Evolutionary conservation across 2,113 vertebrate species (phyloP), one percentile per base, ranked within the genome.

Genomic region (Deroptyus accipitrinus): DNA sequence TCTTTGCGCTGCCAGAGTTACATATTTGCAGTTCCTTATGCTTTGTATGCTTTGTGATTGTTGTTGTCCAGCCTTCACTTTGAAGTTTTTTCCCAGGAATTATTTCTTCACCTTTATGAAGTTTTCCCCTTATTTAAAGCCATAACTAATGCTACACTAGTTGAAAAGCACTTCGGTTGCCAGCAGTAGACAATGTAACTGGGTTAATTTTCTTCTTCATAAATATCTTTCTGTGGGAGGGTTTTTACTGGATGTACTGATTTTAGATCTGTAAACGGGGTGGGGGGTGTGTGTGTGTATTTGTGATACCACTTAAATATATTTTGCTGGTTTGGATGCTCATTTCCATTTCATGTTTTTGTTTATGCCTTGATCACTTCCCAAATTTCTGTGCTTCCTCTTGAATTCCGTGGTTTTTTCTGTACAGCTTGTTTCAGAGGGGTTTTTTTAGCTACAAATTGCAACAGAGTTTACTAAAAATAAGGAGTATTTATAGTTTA

Each of bases 251-350:
- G 70, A 73, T 11, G 2, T 93, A 63, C 1, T 0, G 1, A 37
- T 93, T 96, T 82, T 76, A 87, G 66, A 67, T 78, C 22, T 94
- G 73, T 95, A 90, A 83, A 81, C 74, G 77, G 30, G 44, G 55
- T 28, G 44, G 81, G 25, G 55, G 0, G 59, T 41, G 81, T 80
- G 77, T 23, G 39, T 70, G 81, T 92, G 79, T 77, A 52, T 96
- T 95, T 95, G 91, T 93, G 67, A 88, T 94, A 93, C 55, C 75
- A 16, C 81, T 86, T 93, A 96, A 96, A 97, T 97, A 94, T 73
- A 96, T 95, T 93, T 95, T 95, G 37, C 69, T 97, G 57, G 1
- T 97, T 91, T 67, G 85, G 76, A 68, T 95, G 88, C 46, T 95
- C 5, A 49, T 82, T 97, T 96, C 87, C 88, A 83, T 90, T 83